Percentiles rank a stretch among this genome's conserved stretches.
Evolutionary conservation across 2,888 invertebrate genomes (phyloP).

Genomic region (Tetrapedia diversipes): DNA sequence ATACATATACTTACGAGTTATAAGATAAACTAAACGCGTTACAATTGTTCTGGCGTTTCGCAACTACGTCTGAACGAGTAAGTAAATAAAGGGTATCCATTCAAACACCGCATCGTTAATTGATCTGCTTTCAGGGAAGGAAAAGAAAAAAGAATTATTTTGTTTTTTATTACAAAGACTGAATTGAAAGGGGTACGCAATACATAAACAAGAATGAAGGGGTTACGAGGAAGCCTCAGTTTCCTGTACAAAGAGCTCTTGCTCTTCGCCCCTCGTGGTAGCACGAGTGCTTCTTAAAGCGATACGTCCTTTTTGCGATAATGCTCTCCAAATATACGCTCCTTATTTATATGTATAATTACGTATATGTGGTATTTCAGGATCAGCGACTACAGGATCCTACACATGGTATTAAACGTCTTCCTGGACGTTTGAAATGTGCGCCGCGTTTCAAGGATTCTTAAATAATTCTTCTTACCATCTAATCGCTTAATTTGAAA

Average conservation of each 20-base stretch:
- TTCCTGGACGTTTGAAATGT: slow-evolving; percentile 32
- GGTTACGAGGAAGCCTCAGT: slow-evolving; percentile 19
- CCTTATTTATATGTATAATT: slow-evolving; percentile 39
- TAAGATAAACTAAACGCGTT: slow-evolving; percentile 43
- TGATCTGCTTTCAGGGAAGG: slow-evolving; percentile 6
- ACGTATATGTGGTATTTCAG: slow-evolving; percentile 50
- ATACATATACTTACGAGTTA: slow-evolving; percentile 49
- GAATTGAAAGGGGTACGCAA: neutral
- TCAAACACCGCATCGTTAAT: slow-evolving; percentile 35
- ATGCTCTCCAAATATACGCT: slow-evolving; percentile 20
- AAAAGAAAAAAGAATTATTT: neutral
- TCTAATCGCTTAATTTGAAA: slow-evolving; percentile 22
- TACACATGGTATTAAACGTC: slow-evolving; percentile 42
- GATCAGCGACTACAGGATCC: slow-evolving; percentile 21
- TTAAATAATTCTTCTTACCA: slow-evolving; percentile 45
- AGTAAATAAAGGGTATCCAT: slow-evolving; percentile 38
- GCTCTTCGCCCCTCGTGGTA: neutral
- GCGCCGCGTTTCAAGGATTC: slow-evolving; percentile 20
- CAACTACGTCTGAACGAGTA: slow-evolving; percentile 35
- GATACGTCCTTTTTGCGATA: slow-evolving; percentile 13
- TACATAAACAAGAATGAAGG: neutral
- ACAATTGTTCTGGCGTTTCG: slow-evolving; percentile 39
- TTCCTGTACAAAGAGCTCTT: slow-evolving; percentile 20
- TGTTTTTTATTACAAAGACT: slow-evolving; percentile 34
- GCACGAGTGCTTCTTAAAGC: slow-evolving; percentile 6